A percentile compares a stretch with the other conserved stretches of the same genome.
These are phyloP conservation scores for Palythoa grandiflora DNA, from an alignment of 92 coral and sea anemone genomes.

Conservation along the genomic window DNA sequence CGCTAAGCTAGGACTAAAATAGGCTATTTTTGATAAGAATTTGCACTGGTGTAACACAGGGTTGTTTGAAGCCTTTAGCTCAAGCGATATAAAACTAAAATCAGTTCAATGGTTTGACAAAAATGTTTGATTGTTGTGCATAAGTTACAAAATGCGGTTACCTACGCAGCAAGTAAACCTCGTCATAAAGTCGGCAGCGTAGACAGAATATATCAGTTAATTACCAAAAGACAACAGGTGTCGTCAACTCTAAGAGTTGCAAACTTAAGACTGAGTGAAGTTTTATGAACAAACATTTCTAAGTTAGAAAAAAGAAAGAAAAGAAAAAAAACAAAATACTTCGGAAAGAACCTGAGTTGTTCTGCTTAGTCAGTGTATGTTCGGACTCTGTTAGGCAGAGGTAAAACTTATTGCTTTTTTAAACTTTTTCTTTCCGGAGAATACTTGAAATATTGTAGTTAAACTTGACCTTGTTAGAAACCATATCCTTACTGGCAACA, in stretches of 20 bases:
- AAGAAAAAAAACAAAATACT: not conserved
- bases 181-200: not conserved
- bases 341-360: too few relatives aligned
- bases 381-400: too few relatives aligned
- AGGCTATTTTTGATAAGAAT: not conserved
- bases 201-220: not conserved
- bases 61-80: not conserved
- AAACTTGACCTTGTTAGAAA: too few relatives aligned
- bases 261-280: not conserved
- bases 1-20: not conserved
- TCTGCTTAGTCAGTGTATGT: too few relatives aligned
- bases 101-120: too few relatives aligned
- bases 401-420: too few relatives aligned
- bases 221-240: constrained; percentile 1
- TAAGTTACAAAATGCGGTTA: not conserved
- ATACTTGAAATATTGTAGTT: too few relatives aligned
- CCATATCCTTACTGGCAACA: not conserved
- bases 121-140: too few relatives aligned
- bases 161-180: not conserved
- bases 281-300: not conserved
- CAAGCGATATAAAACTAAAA: not conserved
- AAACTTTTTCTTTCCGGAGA: too few relatives aligned
- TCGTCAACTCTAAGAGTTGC: not conserved
- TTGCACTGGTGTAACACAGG: not conserved
- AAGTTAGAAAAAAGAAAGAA: not conserved